Conservation (phyloP, 2,797 vertebrate genomes). For the Epinephelus awoara region DNA sequence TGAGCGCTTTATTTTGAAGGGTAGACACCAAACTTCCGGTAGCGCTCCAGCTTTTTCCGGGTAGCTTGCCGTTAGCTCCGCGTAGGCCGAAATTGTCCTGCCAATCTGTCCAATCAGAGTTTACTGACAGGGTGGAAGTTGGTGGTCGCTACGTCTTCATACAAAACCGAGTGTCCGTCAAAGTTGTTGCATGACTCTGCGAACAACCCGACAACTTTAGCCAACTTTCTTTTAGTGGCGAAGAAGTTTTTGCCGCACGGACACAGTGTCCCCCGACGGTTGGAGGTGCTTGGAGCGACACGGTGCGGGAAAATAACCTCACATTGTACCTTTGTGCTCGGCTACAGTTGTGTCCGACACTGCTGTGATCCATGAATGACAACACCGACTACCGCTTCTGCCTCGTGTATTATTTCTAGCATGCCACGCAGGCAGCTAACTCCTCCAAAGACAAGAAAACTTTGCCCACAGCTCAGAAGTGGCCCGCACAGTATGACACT, state of each 20-base stretch:
- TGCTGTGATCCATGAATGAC: constrained; percentile 20
- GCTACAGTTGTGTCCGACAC: constrained; percentile 14
- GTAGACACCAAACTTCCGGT: constrained; percentile 21
- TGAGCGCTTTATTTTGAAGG: constrained; percentile 53
- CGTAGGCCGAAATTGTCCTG: constrained; percentile 15
- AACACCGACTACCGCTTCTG: constrained; percentile 21
- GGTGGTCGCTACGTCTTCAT: constrained; percentile 49
- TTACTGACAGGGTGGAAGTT: constrained; percentile 44
- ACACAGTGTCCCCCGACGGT: constrained; percentile 12
- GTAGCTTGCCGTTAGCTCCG: constrained; percentile 19
- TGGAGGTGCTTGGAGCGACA: constrained; percentile 32
- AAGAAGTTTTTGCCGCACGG: background rate
- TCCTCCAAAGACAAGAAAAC: constrained; percentile 41
- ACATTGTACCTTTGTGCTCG: background rate
- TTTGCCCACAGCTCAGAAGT: constrained; percentile 6
- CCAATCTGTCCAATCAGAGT: constrained; percentile 64
- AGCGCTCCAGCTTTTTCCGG: accelerated
- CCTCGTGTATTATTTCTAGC: constrained; percentile 25
- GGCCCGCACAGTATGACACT: background rate
- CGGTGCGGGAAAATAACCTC: constrained; percentile 26
- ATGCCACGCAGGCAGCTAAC: constrained; percentile 84
- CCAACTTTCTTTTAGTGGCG: background rate
- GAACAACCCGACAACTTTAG: background rate
- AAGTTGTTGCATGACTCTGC: constrained; percentile 27
- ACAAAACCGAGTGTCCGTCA: constrained; percentile 37